Evolutionary conservation across 1,140 invertebrate species (phyloP).

Genomic region (Lasaia peninsularis): DNA sequence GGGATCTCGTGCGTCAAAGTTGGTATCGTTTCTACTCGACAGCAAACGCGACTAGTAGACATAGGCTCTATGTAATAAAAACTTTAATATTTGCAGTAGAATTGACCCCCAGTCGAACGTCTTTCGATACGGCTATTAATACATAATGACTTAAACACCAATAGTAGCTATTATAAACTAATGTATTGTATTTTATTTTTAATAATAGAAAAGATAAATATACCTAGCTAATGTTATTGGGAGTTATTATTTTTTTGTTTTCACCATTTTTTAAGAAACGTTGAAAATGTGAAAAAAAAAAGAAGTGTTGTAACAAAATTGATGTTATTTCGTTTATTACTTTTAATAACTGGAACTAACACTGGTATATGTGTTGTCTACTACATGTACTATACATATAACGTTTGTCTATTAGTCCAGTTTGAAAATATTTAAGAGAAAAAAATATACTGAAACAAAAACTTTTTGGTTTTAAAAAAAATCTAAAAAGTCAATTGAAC

Average conservation of each 20-base stretch:
- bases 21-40: too few species aligned
- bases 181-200: slow-evolving; percentile 6
- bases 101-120: neutral
- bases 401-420: neutral
- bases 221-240: slow-evolving; percentile 1
- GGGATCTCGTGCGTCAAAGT: too few species aligned
- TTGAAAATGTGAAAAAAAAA: slow-evolving; percentile 4
- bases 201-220: slow-evolving; percentile 2
- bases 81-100: neutral
- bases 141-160: slow-evolving; percentile 1
- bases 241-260: slow-evolving; percentile 10
- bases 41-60: too few species aligned
- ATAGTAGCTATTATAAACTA: slow-evolving; percentile 12
- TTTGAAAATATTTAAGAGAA: neutral
- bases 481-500: too few species aligned
- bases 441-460: too few species aligned
- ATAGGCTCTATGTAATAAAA: too few species aligned
- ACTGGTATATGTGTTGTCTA: neutral
- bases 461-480: too few species aligned
- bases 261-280: neutral
- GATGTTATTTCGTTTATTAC: slow-evolving; percentile 5
- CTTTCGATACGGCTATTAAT: slow-evolving; percentile 6
- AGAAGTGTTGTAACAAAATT: slow-evolving; percentile 2
- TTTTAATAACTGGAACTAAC: slow-evolving; percentile 4
- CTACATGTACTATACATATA: neutral